A percentile compares a stretch with the other conserved stretches of the same genome.
Conservation (phyloP, 2,113 vertebrate genomes). For the Chloebia gouldiae region DNA sequence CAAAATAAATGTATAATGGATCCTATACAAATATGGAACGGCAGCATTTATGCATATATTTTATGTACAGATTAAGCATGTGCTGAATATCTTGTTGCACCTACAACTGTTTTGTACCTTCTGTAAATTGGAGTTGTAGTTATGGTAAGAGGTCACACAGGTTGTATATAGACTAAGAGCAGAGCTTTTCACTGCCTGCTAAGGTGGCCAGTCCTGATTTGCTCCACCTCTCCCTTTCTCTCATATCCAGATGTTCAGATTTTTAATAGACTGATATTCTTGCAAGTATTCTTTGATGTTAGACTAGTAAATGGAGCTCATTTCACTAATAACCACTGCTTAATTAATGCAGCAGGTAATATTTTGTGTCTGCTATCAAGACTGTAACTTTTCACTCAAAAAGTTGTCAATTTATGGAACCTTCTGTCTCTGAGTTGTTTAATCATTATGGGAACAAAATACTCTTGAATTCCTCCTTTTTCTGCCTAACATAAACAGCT, state of each 20-base stretch:
- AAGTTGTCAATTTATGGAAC: background rate
- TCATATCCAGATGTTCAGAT: background rate
- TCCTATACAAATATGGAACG: background rate
- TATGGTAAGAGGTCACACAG: background rate
- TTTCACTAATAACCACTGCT: background rate
- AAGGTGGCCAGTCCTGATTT: background rate
- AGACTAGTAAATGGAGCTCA: background rate
- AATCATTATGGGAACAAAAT: background rate
- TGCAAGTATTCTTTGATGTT: background rate
- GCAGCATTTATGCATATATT: background rate
- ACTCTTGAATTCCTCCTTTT: background rate
- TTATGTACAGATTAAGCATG: rapidly evolving
- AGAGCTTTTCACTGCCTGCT: background rate
- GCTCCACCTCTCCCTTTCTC: background rate
- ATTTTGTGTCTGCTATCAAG: background rate
- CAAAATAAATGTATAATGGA: background rate
- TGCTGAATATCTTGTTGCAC: background rate
- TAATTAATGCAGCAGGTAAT: background rate
- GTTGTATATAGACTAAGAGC: background rate
- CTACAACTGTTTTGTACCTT: background rate
- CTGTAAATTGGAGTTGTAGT: background rate
- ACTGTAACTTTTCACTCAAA: background rate
- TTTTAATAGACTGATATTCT: background rate
- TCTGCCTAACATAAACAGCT: background rate
- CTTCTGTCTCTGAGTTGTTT: background rate